Base-by-base conservation (phyloP, 2,113 vertebrate species). In the Progne subis region DNA sequence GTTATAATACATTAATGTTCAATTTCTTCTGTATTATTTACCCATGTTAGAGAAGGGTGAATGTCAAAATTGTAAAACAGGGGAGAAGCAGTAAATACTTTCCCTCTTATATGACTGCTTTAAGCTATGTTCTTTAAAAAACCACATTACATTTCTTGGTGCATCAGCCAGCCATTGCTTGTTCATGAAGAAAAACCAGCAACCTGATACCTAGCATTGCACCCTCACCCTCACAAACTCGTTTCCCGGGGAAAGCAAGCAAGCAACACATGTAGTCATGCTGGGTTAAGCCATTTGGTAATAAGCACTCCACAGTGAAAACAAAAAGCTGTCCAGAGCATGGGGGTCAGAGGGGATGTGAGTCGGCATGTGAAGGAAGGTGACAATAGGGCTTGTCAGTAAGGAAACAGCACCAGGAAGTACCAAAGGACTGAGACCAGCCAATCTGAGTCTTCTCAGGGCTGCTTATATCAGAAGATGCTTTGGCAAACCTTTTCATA, bases 341-440 rank as follows among this genome's bases (percentile, higher is more conserved):
- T 1, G 1, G 7, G 4, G 8, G 19, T 4, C 12, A 3, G 32
- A 16, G 5, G 6, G 17, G 9, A 31, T 1, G 2, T 1, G 2
- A 31, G 11, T 17, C 5, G 3, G 14, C 1, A 8, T 1, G 5
- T 5, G 28, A 34, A 43, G 7, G 34, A 82, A 53, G 50, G 21
- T 11, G 32, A 52, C 14, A n/a, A 21, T 5, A 64, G 18, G 23
- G 21, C 6, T 9, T 1, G 37, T 3, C 37, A n/a, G 24, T 21
- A 24, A 78, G 19, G 32, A 21, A 46, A 32, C 16, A 28, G 52
- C 26, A n/a, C 8, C 1, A 14, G n/a, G 26, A 82, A 52, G 63
- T 43, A 70, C 31, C 2, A 17, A 15, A 0, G 0, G 14, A 37
- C 26, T 2, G 0, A 14, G 13, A 60, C 21, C 70, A 59, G 25